Percentiles rank a stretch among this genome's conserved stretches.
Conservation (phyloP, 2,797 vertebrate genomes). For the Acrossocheilus wenchowensis region DNA sequence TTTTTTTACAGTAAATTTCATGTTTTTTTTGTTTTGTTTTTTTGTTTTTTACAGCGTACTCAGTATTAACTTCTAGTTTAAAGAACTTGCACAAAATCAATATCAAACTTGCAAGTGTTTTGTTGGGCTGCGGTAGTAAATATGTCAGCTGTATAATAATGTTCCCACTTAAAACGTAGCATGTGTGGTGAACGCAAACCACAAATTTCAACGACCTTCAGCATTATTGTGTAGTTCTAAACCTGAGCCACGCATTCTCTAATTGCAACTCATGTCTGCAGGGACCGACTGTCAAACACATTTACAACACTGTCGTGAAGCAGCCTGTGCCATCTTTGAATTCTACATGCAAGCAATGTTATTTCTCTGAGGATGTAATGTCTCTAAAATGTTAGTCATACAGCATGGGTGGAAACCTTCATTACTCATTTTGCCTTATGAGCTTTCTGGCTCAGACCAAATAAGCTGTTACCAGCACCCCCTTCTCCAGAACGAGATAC, state of each 20-base stretch:
- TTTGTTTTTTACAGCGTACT: neutral
- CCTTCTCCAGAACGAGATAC: too few relatives aligned
- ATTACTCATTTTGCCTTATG: conserved; percentile 51
- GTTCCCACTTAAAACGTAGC: conserved; percentile 6
- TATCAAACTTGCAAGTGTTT: neutral
- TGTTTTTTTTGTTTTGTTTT: neutral
- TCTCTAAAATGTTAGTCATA: conserved; percentile 40
- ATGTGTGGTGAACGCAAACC: conserved; percentile 20
- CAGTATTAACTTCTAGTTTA: neutral
- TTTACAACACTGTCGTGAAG: conserved; percentile 24
- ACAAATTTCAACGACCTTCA: conserved; percentile 9
- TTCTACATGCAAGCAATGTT: conserved; percentile 18
- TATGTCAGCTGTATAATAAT: conserved; percentile 26
- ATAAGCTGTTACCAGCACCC: conserved; percentile 35
- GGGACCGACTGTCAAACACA: conserved; percentile 37
- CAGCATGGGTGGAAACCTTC: conserved; percentile 29
- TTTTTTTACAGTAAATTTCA: neutral
- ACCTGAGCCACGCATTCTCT: conserved; percentile 45
- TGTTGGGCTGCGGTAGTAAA: neutral
- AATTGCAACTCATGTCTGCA: conserved; percentile 48
- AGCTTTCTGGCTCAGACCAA: conserved; percentile 38
- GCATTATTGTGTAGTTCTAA: conserved; percentile 27
- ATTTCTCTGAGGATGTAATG: conserved; percentile 23
- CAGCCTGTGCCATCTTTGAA: conserved; percentile 32
- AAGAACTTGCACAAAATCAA: neutral